A percentile compares a stretch with the other conserved stretches of the same genome.
Conservation (phyloP, 1,140 invertebrate genomes). For the Ridgeia piscesae region DNA sequence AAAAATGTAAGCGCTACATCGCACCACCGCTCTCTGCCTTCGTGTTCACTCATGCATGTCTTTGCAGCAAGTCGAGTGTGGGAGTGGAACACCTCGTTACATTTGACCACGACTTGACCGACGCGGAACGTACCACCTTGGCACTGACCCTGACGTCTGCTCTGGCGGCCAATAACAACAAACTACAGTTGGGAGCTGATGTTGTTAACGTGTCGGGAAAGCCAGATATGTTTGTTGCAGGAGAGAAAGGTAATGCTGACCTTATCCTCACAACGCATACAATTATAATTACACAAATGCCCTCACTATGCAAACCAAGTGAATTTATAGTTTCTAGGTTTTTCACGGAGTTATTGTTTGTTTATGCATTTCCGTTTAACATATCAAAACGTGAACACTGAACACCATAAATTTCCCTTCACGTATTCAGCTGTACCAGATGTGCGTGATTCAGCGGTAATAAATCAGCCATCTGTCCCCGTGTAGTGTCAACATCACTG, state of each 20-base stretch:
- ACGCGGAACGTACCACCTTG: not conserved
- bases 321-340: too few relatives aligned
- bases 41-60: not conserved
- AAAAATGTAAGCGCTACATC: too few relatives aligned
- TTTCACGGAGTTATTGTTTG: too few relatives aligned
- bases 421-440: too few relatives aligned
- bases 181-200: not conserved
- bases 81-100: not conserved
- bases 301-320: not conserved
- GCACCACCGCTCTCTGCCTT: too few relatives aligned
- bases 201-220: not conserved
- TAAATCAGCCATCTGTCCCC: not conserved
- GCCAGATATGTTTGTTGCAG: not conserved
- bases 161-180: not conserved
- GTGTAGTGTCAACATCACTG: too few relatives aligned
- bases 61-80: not conserved
- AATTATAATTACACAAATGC: not conserved
- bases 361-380: not conserved
- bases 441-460: not conserved
- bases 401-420: too few relatives aligned
- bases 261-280: not conserved
- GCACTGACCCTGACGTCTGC: not conserved
- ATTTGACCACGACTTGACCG: not conserved
- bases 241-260: not conserved
- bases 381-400: not conserved